Percentiles rank a stretch among this genome's conserved stretches.
Conservation (phyloP, 2,113 vertebrate genomes). For the Calyptomena viridis region DNA sequence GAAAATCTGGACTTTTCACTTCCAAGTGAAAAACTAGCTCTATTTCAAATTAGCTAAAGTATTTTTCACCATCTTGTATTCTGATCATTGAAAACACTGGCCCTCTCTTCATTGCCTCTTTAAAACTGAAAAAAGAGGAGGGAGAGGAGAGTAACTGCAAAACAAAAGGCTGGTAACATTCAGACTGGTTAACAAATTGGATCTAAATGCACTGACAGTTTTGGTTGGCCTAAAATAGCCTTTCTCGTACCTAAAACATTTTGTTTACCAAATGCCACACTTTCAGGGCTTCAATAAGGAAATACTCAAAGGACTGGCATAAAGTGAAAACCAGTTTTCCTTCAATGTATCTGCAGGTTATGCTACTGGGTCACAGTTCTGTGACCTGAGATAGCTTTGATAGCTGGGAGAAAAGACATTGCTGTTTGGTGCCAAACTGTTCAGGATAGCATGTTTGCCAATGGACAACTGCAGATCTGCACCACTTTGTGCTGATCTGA, state of each 20-base stretch:
- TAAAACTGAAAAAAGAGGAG: neutral
- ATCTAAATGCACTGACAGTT: neutral
- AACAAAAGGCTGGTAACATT: neutral
- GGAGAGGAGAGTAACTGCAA: neutral
- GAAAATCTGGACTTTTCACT: neutral
- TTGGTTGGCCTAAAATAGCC: neutral
- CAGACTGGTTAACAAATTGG: neutral
- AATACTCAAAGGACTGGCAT: neutral
- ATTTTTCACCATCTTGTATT: neutral
- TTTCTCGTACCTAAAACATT: neutral
- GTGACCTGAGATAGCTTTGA: conserved; percentile 3
- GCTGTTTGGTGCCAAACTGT: neutral
- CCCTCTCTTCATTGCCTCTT: neutral
- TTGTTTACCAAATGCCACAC: neutral
- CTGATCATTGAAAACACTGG: neutral
- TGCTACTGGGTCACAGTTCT: neutral
- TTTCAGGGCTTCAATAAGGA: neutral
- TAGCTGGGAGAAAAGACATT: neutral
- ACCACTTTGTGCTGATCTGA: neutral
- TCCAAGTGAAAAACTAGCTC: neutral
- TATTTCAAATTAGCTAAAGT: neutral
- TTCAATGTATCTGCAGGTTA: neutral
- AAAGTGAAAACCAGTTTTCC: neutral
- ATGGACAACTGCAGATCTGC: neutral
- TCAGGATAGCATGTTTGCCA: neutral